Percentiles rank a stretch among this genome's conserved stretches.
Conservation (phyloP, 2,888 invertebrate genomes). For the Andrena praecox region DNA sequence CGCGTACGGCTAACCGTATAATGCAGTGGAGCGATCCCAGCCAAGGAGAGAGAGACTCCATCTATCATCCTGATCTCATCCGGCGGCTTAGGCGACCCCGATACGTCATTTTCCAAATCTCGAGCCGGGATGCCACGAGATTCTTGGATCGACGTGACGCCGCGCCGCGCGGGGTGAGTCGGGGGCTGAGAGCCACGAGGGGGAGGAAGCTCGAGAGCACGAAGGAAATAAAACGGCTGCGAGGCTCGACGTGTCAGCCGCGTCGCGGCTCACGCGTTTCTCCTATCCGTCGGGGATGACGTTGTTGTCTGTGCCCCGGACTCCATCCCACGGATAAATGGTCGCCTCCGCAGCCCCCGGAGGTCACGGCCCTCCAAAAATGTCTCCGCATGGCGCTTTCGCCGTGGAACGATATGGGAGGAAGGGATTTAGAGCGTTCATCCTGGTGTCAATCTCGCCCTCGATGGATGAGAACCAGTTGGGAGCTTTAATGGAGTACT, state of each 20-base stretch:
- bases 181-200: neutral
- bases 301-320: slow-evolving; percentile 40
- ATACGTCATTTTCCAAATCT: slow-evolving; percentile 79
- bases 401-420: neutral
- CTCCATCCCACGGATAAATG: slow-evolving; percentile 38
- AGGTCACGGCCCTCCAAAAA: neutral
- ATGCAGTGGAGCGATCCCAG: slow-evolving; percentile 69
- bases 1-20: slow-evolving; percentile 62
- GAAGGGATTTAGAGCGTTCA: neutral
- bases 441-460: slow-evolving; percentile 4
- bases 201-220: slow-evolving; percentile 27
- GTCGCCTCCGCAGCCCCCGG: neutral
- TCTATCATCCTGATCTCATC: slow-evolving; percentile 79
- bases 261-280: slow-evolving; percentile 57
- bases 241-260: slow-evolving; percentile 39
- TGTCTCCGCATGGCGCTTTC: neutral
- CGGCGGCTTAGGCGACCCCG: slow-evolving; percentile 76
- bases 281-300: slow-evolving; percentile 52
- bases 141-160: slow-evolving; percentile 65
- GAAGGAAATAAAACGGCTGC: slow-evolving; percentile 56
- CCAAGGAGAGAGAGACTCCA: slow-evolving; percentile 73
- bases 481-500: neutral
- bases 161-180: slow-evolving; percentile 1
- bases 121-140: slow-evolving; percentile 62
- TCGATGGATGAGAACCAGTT: neutral